Base-by-base conservation (phyloP, 2,888 invertebrate genomes). In the Metalampra italica region DNA sequence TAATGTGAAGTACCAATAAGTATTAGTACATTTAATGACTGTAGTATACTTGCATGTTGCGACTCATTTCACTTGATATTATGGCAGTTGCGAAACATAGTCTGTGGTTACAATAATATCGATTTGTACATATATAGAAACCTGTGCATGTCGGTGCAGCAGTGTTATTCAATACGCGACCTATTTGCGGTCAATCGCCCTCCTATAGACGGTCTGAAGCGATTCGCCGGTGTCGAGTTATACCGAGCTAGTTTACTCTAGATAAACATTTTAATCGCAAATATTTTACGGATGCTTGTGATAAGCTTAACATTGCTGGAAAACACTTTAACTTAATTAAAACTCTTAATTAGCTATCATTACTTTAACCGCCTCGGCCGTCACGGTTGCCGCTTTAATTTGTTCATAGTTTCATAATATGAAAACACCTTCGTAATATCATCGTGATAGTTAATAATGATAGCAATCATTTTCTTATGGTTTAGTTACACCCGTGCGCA, bases 131-230 rank as follows among this genome's bases (percentile, higher is more conserved):
- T 84, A 85, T 82, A 83, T 84, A 87, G 86, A 84, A 86, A 85
- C 84, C 76, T 82, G 82, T 70, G 61, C 72, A 62, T 69, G 77
- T 76, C 71, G 69, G 66, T 68, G 71, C 71, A 68, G 67, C 70
- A 65, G 67, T 75, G 87, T 81, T 85, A 88, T 88, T 82, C 71
- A 84, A 89, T 86, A 71, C 77, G 69, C 80, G 87, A 80, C 88
- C 89, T 78, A 85, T 83, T 88, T 89, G 88, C 70, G 89, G 88
- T 87, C 72, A 76, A 71, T 71, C 70, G 61, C 60, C 64, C 69
- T 67, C 64, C 62, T 71, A n/a, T n/a, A 72, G 65, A 65, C 67
- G 57, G 60, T 64, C 63, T 64, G 66, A 65, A 66, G 65, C 63
- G 58, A 65, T 62, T 59, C 57, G 53, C 56, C 50, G 55, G 51